Conservation (phyloP, 2,113 vertebrate genomes). For the Zootoca vivipara region DNA sequence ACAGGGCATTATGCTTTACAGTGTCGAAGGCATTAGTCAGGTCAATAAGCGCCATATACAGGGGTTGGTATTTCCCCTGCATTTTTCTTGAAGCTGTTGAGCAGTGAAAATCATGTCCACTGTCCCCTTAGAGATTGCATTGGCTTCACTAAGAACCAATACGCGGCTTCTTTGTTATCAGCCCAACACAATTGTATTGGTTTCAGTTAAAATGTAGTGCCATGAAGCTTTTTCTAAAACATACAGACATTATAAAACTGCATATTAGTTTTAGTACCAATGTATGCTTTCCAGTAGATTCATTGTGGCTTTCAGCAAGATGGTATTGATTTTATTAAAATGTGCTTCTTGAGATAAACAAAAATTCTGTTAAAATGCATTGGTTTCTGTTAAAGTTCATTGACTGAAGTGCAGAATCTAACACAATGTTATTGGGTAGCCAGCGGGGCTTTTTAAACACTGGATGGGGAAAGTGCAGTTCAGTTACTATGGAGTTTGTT, state of each 20-base stretch:
- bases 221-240: slow-evolving; percentile 75
- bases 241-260: slow-evolving; percentile 75
- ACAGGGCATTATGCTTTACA: too few relatives aligned
- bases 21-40: too few relatives aligned
- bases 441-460: slow-evolving; percentile 69
- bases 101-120: too few relatives aligned
- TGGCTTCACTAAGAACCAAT: slow-evolving; percentile 67
- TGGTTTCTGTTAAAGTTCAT: slow-evolving; percentile 81
- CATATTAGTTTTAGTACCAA: slow-evolving; percentile 77
- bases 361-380: slow-evolving; percentile 82
- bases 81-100: too few relatives aligned
- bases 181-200: slow-evolving; percentile 73
- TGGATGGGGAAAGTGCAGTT: slow-evolving; percentile 52
- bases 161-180: slow-evolving; percentile 58
- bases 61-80: too few relatives aligned
- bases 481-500: slow-evolving; percentile 70
- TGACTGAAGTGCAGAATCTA: slow-evolving; percentile 77
- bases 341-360: slow-evolving; percentile 81
- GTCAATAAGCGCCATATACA: too few relatives aligned
- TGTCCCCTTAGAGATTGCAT: slow-evolving; percentile 48
- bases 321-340: slow-evolving; percentile 85
- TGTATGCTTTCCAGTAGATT: slow-evolving; percentile 75
- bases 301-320: slow-evolving; percentile 79
- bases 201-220: slow-evolving; percentile 74
- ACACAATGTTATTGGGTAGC: slow-evolving; percentile 63